Evolutionary conservation across 1,140 invertebrate species (phyloP).

Genomic region (Ips typographus): DNA sequence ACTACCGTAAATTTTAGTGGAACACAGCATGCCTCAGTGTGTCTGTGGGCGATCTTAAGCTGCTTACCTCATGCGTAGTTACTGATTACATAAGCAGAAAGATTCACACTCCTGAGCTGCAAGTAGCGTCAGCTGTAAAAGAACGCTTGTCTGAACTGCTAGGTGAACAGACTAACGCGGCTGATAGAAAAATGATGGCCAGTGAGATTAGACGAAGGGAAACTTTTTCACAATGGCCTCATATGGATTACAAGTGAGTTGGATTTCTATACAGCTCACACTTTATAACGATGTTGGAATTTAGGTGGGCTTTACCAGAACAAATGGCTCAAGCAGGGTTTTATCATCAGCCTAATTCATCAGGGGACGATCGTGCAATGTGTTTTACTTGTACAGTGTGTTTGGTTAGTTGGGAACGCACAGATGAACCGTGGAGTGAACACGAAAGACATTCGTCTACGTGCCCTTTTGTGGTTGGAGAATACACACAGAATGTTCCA

Average conservation of each 20-base stretch:
- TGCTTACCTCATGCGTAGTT: constrained; percentile 76
- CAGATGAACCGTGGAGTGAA: constrained; percentile 95
- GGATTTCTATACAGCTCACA: constrained; percentile 21
- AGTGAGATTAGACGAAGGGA: constrained; percentile 86
- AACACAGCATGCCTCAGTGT: constrained; percentile 83
- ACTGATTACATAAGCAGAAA: constrained; percentile 80
- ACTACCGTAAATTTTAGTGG: constrained; percentile 65
- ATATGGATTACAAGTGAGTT: constrained; percentile 92
- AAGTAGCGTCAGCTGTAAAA: constrained; percentile 84
- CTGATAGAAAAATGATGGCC: constrained; percentile 78
- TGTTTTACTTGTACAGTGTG: constrained; percentile 94
- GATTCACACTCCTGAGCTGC: constrained; percentile 78
- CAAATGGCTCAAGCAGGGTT: constrained; percentile 96
- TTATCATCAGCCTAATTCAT: constrained; percentile 87
- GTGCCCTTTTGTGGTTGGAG: constrained; percentile 90
- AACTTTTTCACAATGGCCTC: constrained; percentile 92
- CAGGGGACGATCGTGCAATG: constrained; percentile 89
- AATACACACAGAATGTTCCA: constrained; percentile 95
- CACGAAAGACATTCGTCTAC: constrained; percentile 90
- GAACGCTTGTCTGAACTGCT: constrained; percentile 81
- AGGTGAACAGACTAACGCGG: constrained; percentile 58
- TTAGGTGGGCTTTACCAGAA: constrained; percentile 88
- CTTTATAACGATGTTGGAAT: no score
- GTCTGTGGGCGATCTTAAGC: constrained; percentile 73
- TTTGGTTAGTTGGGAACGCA: constrained; percentile 93